Base-by-base conservation (phyloP, 2,888 invertebrate species). In the Rhogogaster chlorosoma region DNA sequence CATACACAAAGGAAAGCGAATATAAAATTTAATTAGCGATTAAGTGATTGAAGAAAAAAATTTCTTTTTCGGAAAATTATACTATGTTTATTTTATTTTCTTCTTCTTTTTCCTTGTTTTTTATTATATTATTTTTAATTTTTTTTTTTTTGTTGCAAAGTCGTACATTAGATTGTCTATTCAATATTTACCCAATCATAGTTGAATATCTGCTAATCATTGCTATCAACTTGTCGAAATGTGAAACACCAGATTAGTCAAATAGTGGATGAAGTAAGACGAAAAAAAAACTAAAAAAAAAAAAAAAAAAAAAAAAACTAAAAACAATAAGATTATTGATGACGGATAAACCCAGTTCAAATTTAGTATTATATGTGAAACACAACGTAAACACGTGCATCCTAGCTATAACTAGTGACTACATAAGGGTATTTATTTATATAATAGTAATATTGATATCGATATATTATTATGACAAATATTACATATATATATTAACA, bases 351-450 rank as follows among this genome's bases (percentile, higher is more conserved):
- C 87, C 86, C 84, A 87, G 87, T 88, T 88, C 87, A 87, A 87
- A 87, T 86, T 84, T 86, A 88, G 88, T 88, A 88, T 88, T 87
- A 88, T 86, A 85, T 86, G 87, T 87, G 87, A 85, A 80, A 86
- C 85, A 87, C 85, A 84, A 86, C 80, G 67, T 85, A 84, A 84
- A 87, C 86, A 89, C 85, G 88, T 86, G 87, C 87, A 86, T 89
- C 87, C 87, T 89, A 88, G 86, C 86, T 88, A 84, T 85, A 86
- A 89, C 83, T 89, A 87, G 86, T 86, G 88, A 88, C 85, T 88
- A 88, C 87, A 84, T 88, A 89, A 89, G 89, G 88, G 89, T 89
- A 89, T 90, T 89, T 88, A 89, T 88, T 87, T 87, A 86, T 89
- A 87, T 87, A 85, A 85, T 86, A 86, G 87, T 86, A 86, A 87